These are phyloP conservation scores for Periphyllus acericola DNA, from an alignment of 2,888 invertebrate species.

Conservation along the genomic window DNA sequence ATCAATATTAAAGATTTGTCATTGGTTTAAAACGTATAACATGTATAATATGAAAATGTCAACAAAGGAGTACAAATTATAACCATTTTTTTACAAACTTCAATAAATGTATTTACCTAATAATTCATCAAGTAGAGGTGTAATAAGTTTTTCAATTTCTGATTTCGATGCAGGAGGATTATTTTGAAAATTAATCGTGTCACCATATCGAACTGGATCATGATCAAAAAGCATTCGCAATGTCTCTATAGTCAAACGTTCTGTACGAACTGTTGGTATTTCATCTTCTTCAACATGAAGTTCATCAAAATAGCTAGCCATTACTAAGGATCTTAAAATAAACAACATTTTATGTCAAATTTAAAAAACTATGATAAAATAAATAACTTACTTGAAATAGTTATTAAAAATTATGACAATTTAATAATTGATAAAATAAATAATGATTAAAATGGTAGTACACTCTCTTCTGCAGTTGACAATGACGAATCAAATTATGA, in stretches of 20 bases:
- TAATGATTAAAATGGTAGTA: too few relatives aligned
- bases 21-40: too few relatives aligned
- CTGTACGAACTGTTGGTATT: not conserved
- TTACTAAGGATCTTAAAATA: not conserved
- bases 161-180: constrained; percentile 42
- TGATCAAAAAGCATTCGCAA: constrained; percentile 45
- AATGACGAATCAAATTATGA: not conserved
- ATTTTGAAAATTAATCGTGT: constrained; percentile 23
- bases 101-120: constrained; percentile 15
- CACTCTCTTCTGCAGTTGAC: not conserved
- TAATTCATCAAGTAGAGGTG: constrained; percentile 11
- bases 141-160: constrained; percentile 26
- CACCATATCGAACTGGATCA: constrained; percentile 16
- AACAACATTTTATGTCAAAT: not conserved
- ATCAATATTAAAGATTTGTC: too few relatives aligned
- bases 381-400: not conserved
- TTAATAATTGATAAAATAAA: too few relatives aligned
- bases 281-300: constrained; percentile 39
- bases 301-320: constrained; percentile 59
- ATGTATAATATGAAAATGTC: too few relatives aligned
- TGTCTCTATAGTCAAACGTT: constrained; percentile 44
- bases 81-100: not conserved
- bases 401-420: too few relatives aligned
- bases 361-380: not conserved
- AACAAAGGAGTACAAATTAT: too few relatives aligned